Evolutionary conservation across 2,113 vertebrate species (phyloP), one percentile per base, ranked within the genome.

Genomic region (Corydoras sp.): DNA sequence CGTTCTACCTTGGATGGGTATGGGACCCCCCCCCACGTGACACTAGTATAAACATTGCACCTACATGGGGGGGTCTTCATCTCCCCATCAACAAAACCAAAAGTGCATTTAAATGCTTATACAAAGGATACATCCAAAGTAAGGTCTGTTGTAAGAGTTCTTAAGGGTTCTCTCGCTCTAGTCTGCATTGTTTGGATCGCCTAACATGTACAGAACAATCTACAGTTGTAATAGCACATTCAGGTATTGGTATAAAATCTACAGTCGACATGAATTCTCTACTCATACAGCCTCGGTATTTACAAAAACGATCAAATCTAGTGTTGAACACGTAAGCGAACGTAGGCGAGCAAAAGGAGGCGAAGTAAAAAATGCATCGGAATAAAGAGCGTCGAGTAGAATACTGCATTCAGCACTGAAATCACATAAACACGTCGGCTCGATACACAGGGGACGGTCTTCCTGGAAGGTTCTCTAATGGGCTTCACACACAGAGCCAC

Each of bases 211-310:
- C 35, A 43, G 35, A 87, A 85, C 80, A 18, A 13, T 83, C 82
- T 83, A 88, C 12, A 69, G 81, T 86, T 85, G 75, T 88, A 87
- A 89, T 89, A 88, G 85, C 86, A 89, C 87, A 90, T 89, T 90
- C 87, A 89, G 74, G 80, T 86, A 9, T 63, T 85, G 56, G 86
- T 90, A 89, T 86, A 89, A 89, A 90, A 89, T 85, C 78, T 81
- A 81, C 83, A 75, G 76, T 43, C 77, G 62, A 81, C 71, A 54
- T 77, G 71, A 65, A 24, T 80, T 71, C 35, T 77, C 35, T 43
- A 43, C 7, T 43, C 35, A 4, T 43, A 43, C 4, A 43, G 35
- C 35, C 35, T 43, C 35, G 2, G 4, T 43, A 43, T 43, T 43
- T 43, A 43, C 35, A 43, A 43, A 35, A 43, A 24, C 18, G 18